Evolutionary conservation across 2,113 vertebrate species (phyloP).

Genomic region (Nannobrachium achirus): DNA sequence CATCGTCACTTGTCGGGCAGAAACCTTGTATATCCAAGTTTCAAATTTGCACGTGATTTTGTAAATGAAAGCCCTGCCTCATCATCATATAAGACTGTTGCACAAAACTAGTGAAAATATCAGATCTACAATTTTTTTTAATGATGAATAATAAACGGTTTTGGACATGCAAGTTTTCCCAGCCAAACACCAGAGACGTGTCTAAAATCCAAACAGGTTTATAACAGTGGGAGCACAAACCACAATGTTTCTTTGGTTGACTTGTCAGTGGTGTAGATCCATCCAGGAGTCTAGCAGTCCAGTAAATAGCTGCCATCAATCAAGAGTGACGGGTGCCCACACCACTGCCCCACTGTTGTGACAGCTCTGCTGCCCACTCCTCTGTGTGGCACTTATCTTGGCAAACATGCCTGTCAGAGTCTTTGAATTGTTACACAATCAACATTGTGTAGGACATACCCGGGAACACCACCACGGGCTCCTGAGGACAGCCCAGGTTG

Average conservation of each 20-base stretch:
- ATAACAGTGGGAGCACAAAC: conserved; percentile 26
- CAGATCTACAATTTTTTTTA: too few relatives aligned
- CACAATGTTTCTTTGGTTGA: conserved; percentile 5
- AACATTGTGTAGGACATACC: not conserved
- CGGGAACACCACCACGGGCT: not conserved
- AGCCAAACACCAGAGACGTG: conserved; percentile 5
- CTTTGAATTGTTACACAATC: conserved; percentile 18
- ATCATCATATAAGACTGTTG: too few relatives aligned
- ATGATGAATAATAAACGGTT: too few relatives aligned
- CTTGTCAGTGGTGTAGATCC: conserved; percentile 26
- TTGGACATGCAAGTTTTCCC: too few relatives aligned
- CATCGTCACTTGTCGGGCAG: too few relatives aligned
- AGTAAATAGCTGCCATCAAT: conserved; percentile 61
- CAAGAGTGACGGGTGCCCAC: conserved; percentile 45
- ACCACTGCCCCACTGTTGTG: conserved; percentile 35
- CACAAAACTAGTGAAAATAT: too few relatives aligned
- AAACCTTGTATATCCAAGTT: too few relatives aligned
- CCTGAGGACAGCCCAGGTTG: too few relatives aligned
- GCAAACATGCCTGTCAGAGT: conserved; percentile 23
- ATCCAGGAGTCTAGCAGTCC: conserved; percentile 20
- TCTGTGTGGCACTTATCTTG: conserved; percentile 29
- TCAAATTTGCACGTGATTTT: too few relatives aligned
- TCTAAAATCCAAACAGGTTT: conserved; percentile 35
- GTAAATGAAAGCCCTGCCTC: too few relatives aligned
- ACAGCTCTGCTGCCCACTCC: conserved; percentile 53